Base-by-base conservation (phyloP, 1,140 invertebrate species). In the Metaphire vulgaris region DNA sequence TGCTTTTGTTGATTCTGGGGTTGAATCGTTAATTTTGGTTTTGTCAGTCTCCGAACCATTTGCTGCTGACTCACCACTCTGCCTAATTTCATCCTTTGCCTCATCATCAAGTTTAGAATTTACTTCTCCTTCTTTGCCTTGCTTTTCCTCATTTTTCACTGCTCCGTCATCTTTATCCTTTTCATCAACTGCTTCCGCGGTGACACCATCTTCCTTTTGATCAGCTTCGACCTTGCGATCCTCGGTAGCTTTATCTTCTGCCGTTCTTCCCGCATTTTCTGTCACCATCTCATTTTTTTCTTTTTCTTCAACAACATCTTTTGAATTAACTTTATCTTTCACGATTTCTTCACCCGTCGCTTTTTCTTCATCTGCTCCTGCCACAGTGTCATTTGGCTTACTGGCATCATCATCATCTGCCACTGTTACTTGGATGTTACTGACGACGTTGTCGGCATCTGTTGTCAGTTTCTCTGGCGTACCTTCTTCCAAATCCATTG, bases 11-110 rank as follows among this genome's bases (percentile, higher is more conserved):
- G n/a, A n/a, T n/a, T n/a, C n/a, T n/a, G n/a, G n/a, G n/a, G n/a
- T n/a, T n/a, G n/a, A n/a, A n/a, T n/a, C n/a, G n/a, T n/a, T n/a
- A n/a, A n/a, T n/a, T n/a, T n/a, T n/a, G n/a, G n/a, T n/a, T n/a
- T n/a, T n/a, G n/a, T n/a, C n/a, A n/a, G n/a, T n/a, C n/a, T n/a
- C n/a, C n/a, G n/a, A 81, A 1, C 77, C 78, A 33, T 79, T 79
- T 29, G 77, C 79, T 56, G 81, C 77, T 30, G 71, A 73, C 69
- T 81, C 77, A 0, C 21, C 16, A 56, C 66, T 65, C 29, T 56
- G 74, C 74, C 31, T 77, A 64, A 80, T 71, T 30, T 74, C 66
- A 69, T 83, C 80, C 30, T 74, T 68, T 69, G 65, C 30, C 21
- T 75, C 65, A 32, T 32, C 33, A 64, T 65, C 56, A 65, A 66